Evolutionary conservation across 1,140 invertebrate genomes (phyloP), one percentile per base, ranked within the genome.

Genomic region (Papilio dardanus): DNA sequence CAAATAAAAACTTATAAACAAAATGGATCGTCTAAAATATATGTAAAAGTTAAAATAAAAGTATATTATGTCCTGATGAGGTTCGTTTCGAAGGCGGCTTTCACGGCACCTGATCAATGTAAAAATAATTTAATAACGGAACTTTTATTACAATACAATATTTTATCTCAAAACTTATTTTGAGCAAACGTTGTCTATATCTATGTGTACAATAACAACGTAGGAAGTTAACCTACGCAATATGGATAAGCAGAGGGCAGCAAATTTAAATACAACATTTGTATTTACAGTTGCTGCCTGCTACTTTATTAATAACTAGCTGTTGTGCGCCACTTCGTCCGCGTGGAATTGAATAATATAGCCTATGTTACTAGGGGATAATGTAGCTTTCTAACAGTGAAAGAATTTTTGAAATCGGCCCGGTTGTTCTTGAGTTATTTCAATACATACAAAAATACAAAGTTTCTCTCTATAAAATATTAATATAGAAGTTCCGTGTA

Each of bases 1-100:
- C 21, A 62, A 62, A 62, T 62, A 62, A 62, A 62, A 62, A 28
- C 54, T 62, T 62, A 62, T 62, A 62, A 62, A 62, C 54, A 62
- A 62, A 62, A 62, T 62, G 10, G 54, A 62, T 16, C 54, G 30
- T 62, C 21, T 62, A 62, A 62, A 62, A 62, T 62, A 62, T 28
- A 28, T 62, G 54, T 62, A 62, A 62, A 62, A 1, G 54, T 62
- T 16, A 58, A 24, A 58, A 58, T 24, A 62, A 62, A 62, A 28
- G 54, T 30, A 58, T 28, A 1, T 62, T 28, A 62, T 28, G 54
- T 14, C 14, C 24, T 62, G 24, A 62, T 4, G 54, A 62, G 54
- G 24, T 28, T 62, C 54, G 54, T 62, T 62, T 62, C 54, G 54
- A 62, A 62, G 54, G 54, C 54, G 54, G 54, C 24, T 28, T 62